A percentile compares a stretch with the other conserved stretches of the same genome.
Conservation (phyloP, 2,113 vertebrate genomes). For the Albula glossodonta region DNA sequence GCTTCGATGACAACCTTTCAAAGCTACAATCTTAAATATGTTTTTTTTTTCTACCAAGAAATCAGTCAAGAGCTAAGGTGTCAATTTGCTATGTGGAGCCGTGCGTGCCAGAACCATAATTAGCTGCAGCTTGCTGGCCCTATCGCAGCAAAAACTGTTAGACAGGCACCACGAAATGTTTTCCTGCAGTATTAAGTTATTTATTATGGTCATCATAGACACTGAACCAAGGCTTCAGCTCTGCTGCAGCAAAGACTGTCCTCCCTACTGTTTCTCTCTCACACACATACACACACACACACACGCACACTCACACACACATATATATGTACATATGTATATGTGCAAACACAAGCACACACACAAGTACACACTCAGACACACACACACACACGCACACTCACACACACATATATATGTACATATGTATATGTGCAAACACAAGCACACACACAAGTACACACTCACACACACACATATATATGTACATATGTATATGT, state of each 20-base stretch:
- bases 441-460: neutral
- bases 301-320: too few species aligned
- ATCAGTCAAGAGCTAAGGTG: neutral
- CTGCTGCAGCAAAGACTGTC: too few species aligned
- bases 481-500: too few species aligned
- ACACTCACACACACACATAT: too few species aligned
- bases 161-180: neutral
- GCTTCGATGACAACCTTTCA: neutral
- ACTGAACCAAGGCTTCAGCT: neutral
- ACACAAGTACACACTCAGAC: too few species aligned
- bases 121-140: neutral
- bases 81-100: neutral
- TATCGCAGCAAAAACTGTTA: neutral
- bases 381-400: too few species aligned
- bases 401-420: too few species aligned
- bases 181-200: neutral
- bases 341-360: too few species aligned
- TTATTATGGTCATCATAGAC: neutral
- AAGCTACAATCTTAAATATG: neutral
- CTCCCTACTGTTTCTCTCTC: too few species aligned
- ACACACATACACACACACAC: too few species aligned
- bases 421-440: too few species aligned
- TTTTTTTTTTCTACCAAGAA: neutral
- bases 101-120: neutral
- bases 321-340: too few species aligned